Evolutionary conservation across 1,140 invertebrate genomes (phyloP), one percentile per base, ranked within the genome.

Genomic region (Anastrepha ludens): DNA sequence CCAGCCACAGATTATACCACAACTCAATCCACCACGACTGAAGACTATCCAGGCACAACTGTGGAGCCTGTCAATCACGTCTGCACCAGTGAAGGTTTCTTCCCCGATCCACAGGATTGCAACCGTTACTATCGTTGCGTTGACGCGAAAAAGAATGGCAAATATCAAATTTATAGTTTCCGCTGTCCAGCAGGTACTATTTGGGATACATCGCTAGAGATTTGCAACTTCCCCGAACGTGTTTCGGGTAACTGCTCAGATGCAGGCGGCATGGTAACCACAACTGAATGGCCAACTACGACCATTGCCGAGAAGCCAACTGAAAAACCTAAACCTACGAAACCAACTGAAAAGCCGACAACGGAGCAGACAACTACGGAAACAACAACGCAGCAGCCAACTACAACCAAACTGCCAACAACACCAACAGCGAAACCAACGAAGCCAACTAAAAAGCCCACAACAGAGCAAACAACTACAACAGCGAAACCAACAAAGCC

Each of bases 101-200:
- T 89, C 86, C 87, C 89, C 7, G 92, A 93, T 89, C 88, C 89
- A 13, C 90, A 94, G 41, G 94, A 96, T 88, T 97, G 96, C 88
- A 94, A 90, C 86, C 96, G 95, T 89, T 97, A 96, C 89, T 96
- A 96, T 88, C 94, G 96, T 90, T 97, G 96, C 91, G 95, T 96
- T 0, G 89, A 91, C 86, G 91, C 94, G 41, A 93, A 95, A 39
- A 94, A 95, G 2, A 91, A 93, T 64, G 94, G 93, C n/a, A 94
- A 93, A 0, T 95, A 93, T 87, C 94, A 91, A 17, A 94, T 94
- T 67, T 95, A 95, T 89, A 94, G 95, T 86, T 96, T 95, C 91
- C 93, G 93, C 81, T 96, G 96, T 91, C 95, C 94, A 2, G 91
- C 93, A 15, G 96, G 95, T 88, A 96, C 96, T 2, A 94, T 96